Conservation (phyloP, 2,797 vertebrate genomes). For the Sebastes jordani region DNA sequence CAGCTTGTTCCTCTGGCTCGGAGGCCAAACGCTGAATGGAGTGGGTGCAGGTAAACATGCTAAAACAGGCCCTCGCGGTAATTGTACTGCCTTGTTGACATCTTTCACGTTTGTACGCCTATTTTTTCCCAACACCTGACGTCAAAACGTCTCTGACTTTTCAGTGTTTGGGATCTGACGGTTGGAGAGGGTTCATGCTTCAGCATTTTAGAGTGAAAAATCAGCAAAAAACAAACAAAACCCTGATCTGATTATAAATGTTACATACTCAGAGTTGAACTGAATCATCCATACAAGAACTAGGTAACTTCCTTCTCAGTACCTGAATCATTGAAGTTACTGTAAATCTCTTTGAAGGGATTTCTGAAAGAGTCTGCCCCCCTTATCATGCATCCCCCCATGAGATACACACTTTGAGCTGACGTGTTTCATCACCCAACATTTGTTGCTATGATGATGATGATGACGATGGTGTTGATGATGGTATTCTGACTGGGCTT, state of each 20-base stretch:
- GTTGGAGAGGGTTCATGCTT: background rate
- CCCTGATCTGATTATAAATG: background rate
- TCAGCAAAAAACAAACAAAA: background rate
- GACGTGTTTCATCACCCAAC: slow-evolving; percentile 47
- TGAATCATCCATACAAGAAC: background rate
- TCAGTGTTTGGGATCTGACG: background rate
- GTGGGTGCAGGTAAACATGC: slow-evolving; percentile 76
- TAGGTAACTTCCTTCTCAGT: background rate
- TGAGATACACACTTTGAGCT: slow-evolving; percentile 1
- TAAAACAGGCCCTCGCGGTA: slow-evolving; percentile 56
- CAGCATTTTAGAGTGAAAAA: background rate
- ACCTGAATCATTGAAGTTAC: background rate
- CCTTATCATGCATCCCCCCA: background rate
- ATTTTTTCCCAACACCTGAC: slow-evolving; percentile 38
- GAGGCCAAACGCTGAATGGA: slow-evolving; percentile 55
- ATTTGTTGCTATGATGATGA: slow-evolving; percentile 44
- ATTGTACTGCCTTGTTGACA: slow-evolving; percentile 53
- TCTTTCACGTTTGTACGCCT: slow-evolving; percentile 30
- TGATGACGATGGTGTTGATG: slow-evolving; percentile 36
- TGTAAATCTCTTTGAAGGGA: slow-evolving; percentile 2
- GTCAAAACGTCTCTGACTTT: background rate
- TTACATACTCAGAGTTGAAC: background rate
- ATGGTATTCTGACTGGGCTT: slow-evolving; percentile 55
- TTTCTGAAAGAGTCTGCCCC: slow-evolving; percentile 1
- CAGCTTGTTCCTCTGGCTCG: slow-evolving; percentile 60